A percentile compares a stretch with the other conserved stretches of the same genome.
phyloP scores from a whole-genome alignment of 2,113 vertebrate genomes.

The Tringa solitaria region DNA sequence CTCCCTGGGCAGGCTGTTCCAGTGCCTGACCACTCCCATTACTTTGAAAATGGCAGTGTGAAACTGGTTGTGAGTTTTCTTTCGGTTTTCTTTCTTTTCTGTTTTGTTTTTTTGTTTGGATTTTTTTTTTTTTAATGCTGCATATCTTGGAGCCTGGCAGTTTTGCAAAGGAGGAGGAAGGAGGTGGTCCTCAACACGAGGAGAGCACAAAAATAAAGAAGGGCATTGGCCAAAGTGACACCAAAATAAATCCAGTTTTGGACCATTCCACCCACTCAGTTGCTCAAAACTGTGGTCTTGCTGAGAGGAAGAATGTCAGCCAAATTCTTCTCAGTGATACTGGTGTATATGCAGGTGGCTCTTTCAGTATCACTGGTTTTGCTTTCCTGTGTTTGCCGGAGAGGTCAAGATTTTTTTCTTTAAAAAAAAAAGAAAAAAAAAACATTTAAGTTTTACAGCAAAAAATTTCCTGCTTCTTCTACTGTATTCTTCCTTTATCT shows the following conservation, averaged over 20 bases:
- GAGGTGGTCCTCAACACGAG: neutral
- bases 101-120: no score
- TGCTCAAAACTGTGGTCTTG: neutral
- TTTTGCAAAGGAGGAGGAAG: neutral
- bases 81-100: neutral
- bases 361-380: neutral
- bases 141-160: neutral
- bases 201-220: neutral
- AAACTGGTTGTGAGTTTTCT: neutral
- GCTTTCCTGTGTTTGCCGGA: neutral
- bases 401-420: neutral
- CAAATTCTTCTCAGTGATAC: neutral
- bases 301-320: neutral
- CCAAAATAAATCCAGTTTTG: neutral
- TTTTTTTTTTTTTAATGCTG: neutral
- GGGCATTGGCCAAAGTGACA: neutral
- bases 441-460: neutral
- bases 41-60: conserved; percentile 10
- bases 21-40: neutral
- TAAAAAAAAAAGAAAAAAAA: neutral
- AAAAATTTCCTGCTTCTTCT: neutral
- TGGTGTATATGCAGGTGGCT: neutral
- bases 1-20: no score
- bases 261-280: neutral
- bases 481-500: neutral